Conservation (phyloP, 2,888 invertebrate genomes). For the Lasioglossum villosulum region DNA sequence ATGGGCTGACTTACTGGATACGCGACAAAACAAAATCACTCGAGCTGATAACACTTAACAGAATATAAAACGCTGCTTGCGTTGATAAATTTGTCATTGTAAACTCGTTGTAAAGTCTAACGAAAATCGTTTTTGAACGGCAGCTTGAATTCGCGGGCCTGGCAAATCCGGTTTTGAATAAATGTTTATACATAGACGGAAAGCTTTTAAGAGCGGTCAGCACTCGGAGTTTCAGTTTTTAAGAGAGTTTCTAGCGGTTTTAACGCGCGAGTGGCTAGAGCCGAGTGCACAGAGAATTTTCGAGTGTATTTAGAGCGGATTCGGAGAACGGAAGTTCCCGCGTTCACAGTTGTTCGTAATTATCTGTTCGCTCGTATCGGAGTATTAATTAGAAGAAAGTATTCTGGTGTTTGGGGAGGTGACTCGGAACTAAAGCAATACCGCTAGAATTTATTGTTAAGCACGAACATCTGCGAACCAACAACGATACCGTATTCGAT, state of each 20-base stretch:
- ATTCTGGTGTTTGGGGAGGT: neutral
- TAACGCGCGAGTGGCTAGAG: neutral
- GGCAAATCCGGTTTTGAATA: neutral
- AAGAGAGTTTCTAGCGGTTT: neutral
- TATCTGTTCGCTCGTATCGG: neutral
- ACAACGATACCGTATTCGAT: neutral
- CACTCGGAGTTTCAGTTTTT: neutral
- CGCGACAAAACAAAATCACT: neutral
- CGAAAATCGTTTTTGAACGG: neutral
- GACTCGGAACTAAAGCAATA: neutral
- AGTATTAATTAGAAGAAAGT: constrained; percentile 1
- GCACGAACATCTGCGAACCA: neutral
- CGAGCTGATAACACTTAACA: neutral
- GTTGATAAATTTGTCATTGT: too few relatives aligned
- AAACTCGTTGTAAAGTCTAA: neutral
- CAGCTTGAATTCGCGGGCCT: neutral
- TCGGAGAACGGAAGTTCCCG: neutral
- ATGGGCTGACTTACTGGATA: neutral
- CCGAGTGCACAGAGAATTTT: neutral
- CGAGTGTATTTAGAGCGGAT: constrained; percentile 2
- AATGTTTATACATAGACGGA: neutral
- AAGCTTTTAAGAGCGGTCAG: constrained; percentile 20
- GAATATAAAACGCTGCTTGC: neutral
- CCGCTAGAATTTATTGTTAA: neutral
- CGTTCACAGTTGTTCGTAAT: constrained; percentile 10